Evolutionary conservation across 1,140 invertebrate genomes (phyloP), one percentile per base, ranked within the genome.

Genomic region (Apocrypta bakeri): DNA sequence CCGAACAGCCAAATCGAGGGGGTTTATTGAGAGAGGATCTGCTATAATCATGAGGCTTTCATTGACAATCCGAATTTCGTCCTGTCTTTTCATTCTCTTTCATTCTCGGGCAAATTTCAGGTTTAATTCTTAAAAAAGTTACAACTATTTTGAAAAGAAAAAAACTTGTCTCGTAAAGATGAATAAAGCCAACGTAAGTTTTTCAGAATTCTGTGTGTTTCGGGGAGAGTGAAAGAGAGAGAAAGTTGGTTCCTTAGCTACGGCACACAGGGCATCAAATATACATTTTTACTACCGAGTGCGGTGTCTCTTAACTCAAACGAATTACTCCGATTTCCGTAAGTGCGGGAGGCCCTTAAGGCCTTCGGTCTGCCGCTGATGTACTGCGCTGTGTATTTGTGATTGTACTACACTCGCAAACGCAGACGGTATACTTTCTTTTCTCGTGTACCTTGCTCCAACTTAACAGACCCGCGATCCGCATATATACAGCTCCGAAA

Each of bases 281-380:
- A 83, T 83, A 76, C 86, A 88, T 88, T 79, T 87, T 88, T 88
- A 88, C 82, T 84, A 40, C 78, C 84, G 76, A 77, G 72, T 84
- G 84, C 77, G 27, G 29, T 78, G 85, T 86, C 75, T 83, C 85
- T 86, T 88, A 88, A 88, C 85, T 88, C 85, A 87, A 87, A 88
- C 85, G 85, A 87, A 88, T 87, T 85, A 86, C 87, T 77, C 81
- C 83, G 79, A 87, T 87, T 80, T 84, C 21, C 14, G 84, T 85
- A 87, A 87, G 84, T 85, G 85, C 86, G 84, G 82, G 83, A 66
- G 42, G 48, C 82, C 82, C 73, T 80, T 71, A 69, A 63, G 63
- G 25, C 21, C 1, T 83, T 68, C 63, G 72, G 27, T 63, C 2
- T 56, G 75, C 68, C 78, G 14, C 63, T 83, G 61, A 76, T 69